Evolutionary conservation across 2,888 invertebrate species (phyloP).

Genomic region (Drosophila nr. fundita): DNA sequence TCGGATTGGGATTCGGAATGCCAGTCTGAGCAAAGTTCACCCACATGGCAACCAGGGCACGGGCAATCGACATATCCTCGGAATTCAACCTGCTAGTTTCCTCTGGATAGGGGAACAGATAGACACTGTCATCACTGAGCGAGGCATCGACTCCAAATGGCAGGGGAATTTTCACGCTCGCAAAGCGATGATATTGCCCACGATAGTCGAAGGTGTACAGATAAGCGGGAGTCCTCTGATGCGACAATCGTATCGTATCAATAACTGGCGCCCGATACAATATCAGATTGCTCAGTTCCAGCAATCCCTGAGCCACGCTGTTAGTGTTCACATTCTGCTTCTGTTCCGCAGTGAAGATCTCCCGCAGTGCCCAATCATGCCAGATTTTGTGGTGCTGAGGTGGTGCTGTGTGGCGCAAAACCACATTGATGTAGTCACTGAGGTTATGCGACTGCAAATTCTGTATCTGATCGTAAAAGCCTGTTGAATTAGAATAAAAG

Average conservation of each 20-base stretch:
- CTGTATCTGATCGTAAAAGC: slow-evolving; percentile 77
- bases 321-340: slow-evolving; percentile 36
- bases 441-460: slow-evolving; percentile 72
- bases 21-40: slow-evolving; percentile 82
- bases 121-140: slow-evolving; percentile 87
- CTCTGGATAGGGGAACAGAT: slow-evolving; percentile 86
- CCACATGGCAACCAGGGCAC: slow-evolving; percentile 85
- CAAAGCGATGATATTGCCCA: slow-evolving; percentile 84
- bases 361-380: slow-evolving; percentile 77
- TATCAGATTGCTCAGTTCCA: slow-evolving; percentile 82
- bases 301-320: slow-evolving; percentile 71
- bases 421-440: slow-evolving; percentile 81
- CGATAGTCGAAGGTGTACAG: slow-evolving; percentile 86
- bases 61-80: slow-evolving; percentile 83
- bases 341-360: slow-evolving; percentile 78
- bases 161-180: slow-evolving; percentile 77
- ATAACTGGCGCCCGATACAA: slow-evolving; percentile 82
- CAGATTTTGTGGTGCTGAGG: slow-evolving; percentile 74
- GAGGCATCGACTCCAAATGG: slow-evolving; percentile 86
- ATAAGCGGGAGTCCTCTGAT: slow-evolving; percentile 81
- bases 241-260: slow-evolving; percentile 76
- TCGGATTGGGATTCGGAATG: slow-evolving; percentile 67
- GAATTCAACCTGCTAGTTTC: slow-evolving; percentile 81
- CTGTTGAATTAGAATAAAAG: slow-evolving; percentile 40
- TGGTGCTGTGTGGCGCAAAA: slow-evolving; percentile 76